Evolutionary conservation across 1,140 invertebrate genomes (phyloP).

Genomic region (Drosophila sp.): DNA sequence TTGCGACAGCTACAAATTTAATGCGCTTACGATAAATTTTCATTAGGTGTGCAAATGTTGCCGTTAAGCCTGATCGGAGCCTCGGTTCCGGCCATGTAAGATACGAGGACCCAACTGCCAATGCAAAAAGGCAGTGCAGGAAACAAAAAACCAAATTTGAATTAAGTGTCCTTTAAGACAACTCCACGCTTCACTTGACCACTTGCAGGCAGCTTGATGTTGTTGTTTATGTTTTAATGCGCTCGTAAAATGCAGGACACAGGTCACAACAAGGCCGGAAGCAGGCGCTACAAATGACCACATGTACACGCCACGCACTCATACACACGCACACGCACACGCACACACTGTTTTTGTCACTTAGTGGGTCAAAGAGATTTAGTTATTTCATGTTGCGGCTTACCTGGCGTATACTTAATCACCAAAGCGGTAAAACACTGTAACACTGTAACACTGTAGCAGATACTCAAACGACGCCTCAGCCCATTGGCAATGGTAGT

Average conservation of each 20-base stretch:
- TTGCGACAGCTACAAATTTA: slow-evolving; percentile 72
- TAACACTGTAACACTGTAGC: slow-evolving; percentile 12
- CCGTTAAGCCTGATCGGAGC: slow-evolving; percentile 61
- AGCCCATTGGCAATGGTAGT: neutral
- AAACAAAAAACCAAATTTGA: slow-evolving; percentile 58
- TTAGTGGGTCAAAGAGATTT: slow-evolving; percentile 64
- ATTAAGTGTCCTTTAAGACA: slow-evolving; percentile 51
- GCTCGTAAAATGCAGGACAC: slow-evolving; percentile 67
- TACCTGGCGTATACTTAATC: slow-evolving; percentile 76
- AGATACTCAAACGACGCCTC: slow-evolving; percentile 21
- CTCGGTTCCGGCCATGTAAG: no score
- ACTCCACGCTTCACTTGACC: slow-evolving; percentile 29
- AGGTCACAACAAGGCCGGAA: slow-evolving; percentile 21
- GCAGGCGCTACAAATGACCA: slow-evolving; percentile 36
- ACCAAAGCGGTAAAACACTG: slow-evolving; percentile 38
- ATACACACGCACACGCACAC: neutral
- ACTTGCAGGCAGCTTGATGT: slow-evolving; percentile 54
- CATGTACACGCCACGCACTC: slow-evolving; percentile 24
- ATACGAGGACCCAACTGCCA: no score
- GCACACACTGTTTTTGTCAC: slow-evolving; percentile 16
- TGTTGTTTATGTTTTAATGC: slow-evolving; percentile 73
- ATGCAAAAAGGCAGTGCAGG: neutral
- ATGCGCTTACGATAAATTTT: slow-evolving; percentile 77
- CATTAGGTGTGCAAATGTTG: slow-evolving; percentile 69
- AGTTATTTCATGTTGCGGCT: slow-evolving; percentile 45